A percentile compares a stretch with the other conserved stretches of the same genome.
Evolutionary conservation across 2,113 vertebrate genomes (phyloP).

Genomic region (Apteryx mantelli): DNA sequence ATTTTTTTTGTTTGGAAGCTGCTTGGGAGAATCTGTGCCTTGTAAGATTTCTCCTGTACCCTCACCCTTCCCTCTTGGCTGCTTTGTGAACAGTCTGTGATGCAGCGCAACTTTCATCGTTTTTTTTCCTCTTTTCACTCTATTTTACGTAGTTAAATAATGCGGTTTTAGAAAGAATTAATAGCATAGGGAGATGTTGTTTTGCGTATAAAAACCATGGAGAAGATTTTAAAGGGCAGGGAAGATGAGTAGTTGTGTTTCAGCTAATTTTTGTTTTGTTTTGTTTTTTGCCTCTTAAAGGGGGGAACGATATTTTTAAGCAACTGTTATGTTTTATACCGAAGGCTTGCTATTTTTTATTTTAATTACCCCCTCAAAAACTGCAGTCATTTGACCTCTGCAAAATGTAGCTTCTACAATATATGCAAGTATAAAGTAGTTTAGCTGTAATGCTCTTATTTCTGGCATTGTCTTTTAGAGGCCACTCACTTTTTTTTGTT

Average conservation of each 20-base stretch:
- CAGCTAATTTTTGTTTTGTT: background rate
- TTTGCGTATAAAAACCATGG: background rate
- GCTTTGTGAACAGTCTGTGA: conserved; percentile 11
- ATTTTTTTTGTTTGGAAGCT: background rate
- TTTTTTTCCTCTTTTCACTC: background rate
- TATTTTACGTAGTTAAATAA: background rate
- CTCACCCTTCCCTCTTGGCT: background rate
- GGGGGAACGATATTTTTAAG: background rate
- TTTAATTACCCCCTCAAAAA: background rate
- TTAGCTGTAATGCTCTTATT: background rate
- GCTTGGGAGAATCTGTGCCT: background rate
- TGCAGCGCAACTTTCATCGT: background rate
- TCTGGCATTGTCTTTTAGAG: background rate
- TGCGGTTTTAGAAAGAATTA: background rate
- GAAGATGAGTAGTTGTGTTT: background rate
- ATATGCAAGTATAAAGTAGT: background rate
- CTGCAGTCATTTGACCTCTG: background rate
- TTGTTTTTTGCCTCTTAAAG: background rate
- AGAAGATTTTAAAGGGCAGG: background rate
- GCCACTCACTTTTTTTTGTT: background rate
- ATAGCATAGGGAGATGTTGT: background rate
- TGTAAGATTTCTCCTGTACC: background rate
- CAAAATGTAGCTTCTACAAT: conserved; percentile 2
- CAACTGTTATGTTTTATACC: background rate
- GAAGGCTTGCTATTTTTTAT: background rate